These are phyloP conservation scores for Psylliodes chrysocephalus DNA, from an alignment of 2,888 invertebrate genomes.

Conservation along the genomic window DNA sequence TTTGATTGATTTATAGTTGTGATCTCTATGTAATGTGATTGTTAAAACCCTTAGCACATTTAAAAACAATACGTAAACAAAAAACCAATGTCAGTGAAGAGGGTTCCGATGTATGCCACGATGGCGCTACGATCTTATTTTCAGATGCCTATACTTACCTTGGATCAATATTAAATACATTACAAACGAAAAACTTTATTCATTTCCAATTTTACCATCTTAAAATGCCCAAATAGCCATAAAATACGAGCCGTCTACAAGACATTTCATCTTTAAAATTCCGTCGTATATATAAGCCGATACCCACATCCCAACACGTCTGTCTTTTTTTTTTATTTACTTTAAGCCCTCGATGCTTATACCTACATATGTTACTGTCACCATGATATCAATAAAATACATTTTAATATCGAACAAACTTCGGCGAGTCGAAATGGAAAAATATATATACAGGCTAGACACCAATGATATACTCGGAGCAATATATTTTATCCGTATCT, in stretches of 20 bases:
- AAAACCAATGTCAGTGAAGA: too few species aligned
- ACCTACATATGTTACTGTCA: conserved; percentile 34
- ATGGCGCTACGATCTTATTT: too few species aligned
- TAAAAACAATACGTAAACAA: too few species aligned
- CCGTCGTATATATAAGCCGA: conserved; percentile 13
- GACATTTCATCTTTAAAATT: conserved; percentile 13
- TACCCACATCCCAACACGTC: conserved; percentile 19
- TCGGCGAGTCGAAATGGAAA: conserved; percentile 18
- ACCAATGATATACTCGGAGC: conserved; percentile 26
- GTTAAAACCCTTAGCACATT: too few species aligned
- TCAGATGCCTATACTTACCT: too few species aligned
- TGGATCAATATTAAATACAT: too few species aligned
- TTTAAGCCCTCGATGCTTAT: conserved; percentile 12
- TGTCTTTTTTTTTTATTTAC: conserved; percentile 27
- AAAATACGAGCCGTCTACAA: conserved; percentile 4
- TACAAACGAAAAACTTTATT: too few species aligned
- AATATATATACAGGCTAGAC: conserved; percentile 28
- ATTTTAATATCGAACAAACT: conserved; percentile 34
- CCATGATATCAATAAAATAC: conserved; percentile 34
- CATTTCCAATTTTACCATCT: too few species aligned
- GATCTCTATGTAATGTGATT: too few species aligned
- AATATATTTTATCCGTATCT: conserved; percentile 34
- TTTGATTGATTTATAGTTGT: too few species aligned
- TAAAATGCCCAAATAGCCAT: background rate
- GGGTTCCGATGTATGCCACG: too few species aligned